Percentiles rank a stretch among this genome's conserved stretches.
Evolutionary conservation across 35 echinoderm and acorn worm species (phyloP).

Genomic region (Diadema setosum): DNA sequence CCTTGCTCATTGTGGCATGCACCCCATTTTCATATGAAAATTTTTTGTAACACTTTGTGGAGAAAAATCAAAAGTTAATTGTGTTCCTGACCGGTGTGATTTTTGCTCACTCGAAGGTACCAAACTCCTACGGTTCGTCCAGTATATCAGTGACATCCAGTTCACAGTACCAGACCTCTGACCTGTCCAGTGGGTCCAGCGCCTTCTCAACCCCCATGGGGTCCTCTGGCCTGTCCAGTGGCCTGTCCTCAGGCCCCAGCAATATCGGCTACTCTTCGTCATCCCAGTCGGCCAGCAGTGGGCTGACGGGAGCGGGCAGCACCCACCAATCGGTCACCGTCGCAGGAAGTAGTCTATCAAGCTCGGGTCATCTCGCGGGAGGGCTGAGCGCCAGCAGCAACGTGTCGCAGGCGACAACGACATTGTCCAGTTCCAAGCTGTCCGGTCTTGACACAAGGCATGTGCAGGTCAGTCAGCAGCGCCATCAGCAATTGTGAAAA

Average conservation of each 20-base stretch:
- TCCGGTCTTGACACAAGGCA: conserved; percentile 52
- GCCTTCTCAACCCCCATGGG: conserved; percentile 25
- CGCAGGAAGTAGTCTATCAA: conserved; percentile 31
- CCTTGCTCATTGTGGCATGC: too few species aligned
- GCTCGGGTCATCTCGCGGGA: conserved; percentile 48
- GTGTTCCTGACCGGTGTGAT: too few species aligned
- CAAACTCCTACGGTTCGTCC: conserved; percentile 2
- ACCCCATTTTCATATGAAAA: too few species aligned
- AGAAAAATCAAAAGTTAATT: too few species aligned
- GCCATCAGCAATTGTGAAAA: too few species aligned
- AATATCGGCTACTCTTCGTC: conserved; percentile 30
- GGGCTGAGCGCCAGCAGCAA: conserved; percentile 43
- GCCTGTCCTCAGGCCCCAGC: conserved; percentile 2
- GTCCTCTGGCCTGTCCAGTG: conserved; percentile 30
- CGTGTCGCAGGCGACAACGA: conserved; percentile 57
- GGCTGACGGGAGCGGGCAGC: background rate
- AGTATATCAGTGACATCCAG: conserved; percentile 21
- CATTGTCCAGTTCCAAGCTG: conserved; percentile 58
- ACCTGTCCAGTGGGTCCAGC: background rate
- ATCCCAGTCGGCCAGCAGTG: background rate
- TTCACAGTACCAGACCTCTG: background rate
- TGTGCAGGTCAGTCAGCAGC: background rate
- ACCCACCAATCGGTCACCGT: background rate
- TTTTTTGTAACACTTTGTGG: too few species aligned
- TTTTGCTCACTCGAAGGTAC: background rate